Percentiles rank a stretch among this genome's conserved stretches.
These are phyloP conservation scores for Prinia subflava DNA, from an alignment of 2,113 vertebrate species.

Conservation along the genomic window DNA sequence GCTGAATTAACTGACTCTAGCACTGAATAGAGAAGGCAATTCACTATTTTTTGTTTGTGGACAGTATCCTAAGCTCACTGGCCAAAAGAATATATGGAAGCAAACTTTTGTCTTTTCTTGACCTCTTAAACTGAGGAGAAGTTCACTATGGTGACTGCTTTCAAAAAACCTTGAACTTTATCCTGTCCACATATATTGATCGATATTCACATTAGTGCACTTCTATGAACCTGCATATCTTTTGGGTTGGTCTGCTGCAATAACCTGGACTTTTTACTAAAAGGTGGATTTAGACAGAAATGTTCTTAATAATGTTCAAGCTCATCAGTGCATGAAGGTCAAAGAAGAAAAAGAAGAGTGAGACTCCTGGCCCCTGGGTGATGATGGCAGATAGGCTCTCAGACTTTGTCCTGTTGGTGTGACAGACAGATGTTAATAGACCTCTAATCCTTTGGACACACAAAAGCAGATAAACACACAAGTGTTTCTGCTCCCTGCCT, in stretches of 20 bases:
- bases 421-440: background rate
- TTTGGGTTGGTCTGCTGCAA: background rate
- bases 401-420: background rate
- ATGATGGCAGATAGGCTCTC: background rate
- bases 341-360: background rate
- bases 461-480: background rate
- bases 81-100: background rate
- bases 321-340: background rate
- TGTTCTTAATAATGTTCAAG: background rate
- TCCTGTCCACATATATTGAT: background rate
- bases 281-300: background rate
- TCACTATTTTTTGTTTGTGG: background rate
- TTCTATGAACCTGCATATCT: background rate
- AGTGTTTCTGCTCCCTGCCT: background rate
- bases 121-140: background rate
- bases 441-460: background rate
- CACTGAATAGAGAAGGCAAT: background rate
- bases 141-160: background rate
- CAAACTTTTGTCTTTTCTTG: background rate
- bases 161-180: background rate
- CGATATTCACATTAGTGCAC: background rate
- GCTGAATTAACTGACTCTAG: background rate
- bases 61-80: background rate
- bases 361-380: background rate
- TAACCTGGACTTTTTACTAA: background rate